phyloP scores from a whole-genome alignment of 2,888 invertebrate genomes.

The Drosophila atripex region DNA sequence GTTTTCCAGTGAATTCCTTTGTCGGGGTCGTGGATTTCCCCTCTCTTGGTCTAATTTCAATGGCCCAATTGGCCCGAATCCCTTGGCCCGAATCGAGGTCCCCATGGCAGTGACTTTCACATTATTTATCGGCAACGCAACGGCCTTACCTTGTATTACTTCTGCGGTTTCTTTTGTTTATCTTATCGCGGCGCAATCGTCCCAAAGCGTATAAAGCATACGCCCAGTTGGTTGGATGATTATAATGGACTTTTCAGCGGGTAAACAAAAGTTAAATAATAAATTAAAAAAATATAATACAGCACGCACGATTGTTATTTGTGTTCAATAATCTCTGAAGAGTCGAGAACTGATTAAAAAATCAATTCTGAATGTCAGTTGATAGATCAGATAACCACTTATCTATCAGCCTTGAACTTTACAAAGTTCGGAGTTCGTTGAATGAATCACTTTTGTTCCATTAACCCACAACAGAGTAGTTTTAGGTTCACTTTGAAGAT shows the following conservation, averaged over 20 bases:
- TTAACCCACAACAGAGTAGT: slow-evolving; percentile 1
- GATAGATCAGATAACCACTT: not conserved
- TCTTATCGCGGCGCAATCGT: slow-evolving; percentile 31
- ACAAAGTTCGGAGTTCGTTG: slow-evolving; percentile 2
- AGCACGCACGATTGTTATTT: slow-evolving; percentile 24
- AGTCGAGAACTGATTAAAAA: not conserved
- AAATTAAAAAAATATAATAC: slow-evolving; percentile 1
- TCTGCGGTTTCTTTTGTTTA: slow-evolving; percentile 34
- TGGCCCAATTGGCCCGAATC: slow-evolving; percentile 19
- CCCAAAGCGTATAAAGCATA: slow-evolving; percentile 25
- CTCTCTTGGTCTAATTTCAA: slow-evolving; percentile 9
- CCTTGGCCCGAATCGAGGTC: slow-evolving; percentile 25
- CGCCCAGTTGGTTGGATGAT: slow-evolving; percentile 31
- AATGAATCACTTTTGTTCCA: not conserved
- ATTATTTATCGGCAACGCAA: slow-evolving; percentile 27
- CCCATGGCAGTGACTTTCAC: slow-evolving; percentile 41
- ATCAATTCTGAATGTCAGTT: not conserved
- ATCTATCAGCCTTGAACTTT: slow-evolving; percentile 2
- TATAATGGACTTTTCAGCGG: slow-evolving; percentile 33
- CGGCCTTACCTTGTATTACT: slow-evolving; percentile 11
- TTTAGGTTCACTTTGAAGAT: not conserved
- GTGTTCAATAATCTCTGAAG: slow-evolving; percentile 15
- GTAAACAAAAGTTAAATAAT: slow-evolving; percentile 15
- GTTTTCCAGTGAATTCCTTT: slow-evolving; percentile 32
- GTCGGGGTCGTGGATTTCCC: not conserved